A percentile compares a stretch with the other conserved stretches of the same genome.
Conservation (phyloP, 2,797 vertebrate genomes). For the Acrossocheilus fasciatus region DNA sequence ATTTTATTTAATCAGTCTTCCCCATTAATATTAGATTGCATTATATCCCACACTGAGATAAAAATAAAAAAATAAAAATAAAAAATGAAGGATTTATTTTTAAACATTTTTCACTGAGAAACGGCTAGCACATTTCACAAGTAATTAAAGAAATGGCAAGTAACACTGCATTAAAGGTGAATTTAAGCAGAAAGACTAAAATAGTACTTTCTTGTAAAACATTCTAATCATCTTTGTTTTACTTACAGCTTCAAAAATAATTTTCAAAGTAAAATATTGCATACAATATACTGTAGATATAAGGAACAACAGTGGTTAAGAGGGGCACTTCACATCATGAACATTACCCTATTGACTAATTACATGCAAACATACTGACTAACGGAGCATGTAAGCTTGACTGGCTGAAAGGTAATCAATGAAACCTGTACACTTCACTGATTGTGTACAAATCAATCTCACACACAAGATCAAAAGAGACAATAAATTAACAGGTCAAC, state of each 20-base stretch:
- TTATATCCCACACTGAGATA: background rate
- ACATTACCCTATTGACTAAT: conserved; percentile 27
- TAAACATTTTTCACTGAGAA: background rate
- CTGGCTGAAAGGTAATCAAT: conserved; percentile 32
- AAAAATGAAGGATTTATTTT: background rate
- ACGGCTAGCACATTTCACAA: background rate
- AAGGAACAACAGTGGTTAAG: background rate
- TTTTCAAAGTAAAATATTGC: background rate
- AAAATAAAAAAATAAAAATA: too few relatives aligned
- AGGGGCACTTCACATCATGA: background rate
- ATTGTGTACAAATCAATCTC: conserved; percentile 31
- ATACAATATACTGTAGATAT: background rate
- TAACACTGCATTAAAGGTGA: background rate
- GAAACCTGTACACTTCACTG: conserved; percentile 38
- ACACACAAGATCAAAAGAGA: conserved; percentile 21
- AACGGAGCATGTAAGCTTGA: conserved; percentile 12
- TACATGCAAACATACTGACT: conserved; percentile 47
- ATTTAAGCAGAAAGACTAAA: background rate
- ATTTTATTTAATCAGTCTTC: too few relatives aligned
- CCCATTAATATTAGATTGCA: background rate
- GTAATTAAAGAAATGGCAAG: background rate
- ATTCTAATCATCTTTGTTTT: background rate
- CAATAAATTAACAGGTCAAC: background rate
- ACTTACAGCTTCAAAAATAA: background rate
- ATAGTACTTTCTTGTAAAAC: background rate